Percentiles rank a stretch among this genome's conserved stretches.
These are phyloP conservation scores for Corbicula japonica DNA, from an alignment of 2,888 invertebrate genomes.

Conservation along the genomic window DNA sequence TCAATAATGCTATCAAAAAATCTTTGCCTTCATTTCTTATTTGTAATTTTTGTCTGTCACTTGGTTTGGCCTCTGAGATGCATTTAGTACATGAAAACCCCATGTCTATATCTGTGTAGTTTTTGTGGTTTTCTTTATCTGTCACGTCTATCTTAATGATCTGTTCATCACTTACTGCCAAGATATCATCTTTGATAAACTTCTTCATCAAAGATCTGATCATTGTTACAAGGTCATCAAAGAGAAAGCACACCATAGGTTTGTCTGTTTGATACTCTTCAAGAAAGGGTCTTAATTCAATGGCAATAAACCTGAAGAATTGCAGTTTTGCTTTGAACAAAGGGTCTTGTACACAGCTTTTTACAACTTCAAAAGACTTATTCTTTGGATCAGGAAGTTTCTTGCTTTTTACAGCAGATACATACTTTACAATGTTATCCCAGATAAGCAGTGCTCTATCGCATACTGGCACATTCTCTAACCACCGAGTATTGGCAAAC, in stretches of 20 bases:
- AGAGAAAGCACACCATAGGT: constrained; percentile 57
- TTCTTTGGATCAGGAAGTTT: constrained; percentile 41
- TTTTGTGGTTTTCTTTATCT: constrained; percentile 26
- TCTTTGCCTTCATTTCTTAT: constrained; percentile 43
- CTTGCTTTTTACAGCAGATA: constrained; percentile 44
- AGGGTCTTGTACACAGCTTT: constrained; percentile 37
- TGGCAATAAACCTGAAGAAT: constrained; percentile 51
- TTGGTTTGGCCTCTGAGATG: constrained; percentile 39
- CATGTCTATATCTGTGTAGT: constrained; percentile 45
- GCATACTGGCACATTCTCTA: constrained; percentile 64
- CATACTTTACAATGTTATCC: constrained; percentile 44
- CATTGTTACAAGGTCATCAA: constrained; percentile 30
- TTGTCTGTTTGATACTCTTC: constrained; percentile 47
- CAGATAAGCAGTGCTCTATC: constrained; percentile 55
- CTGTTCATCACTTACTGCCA: neutral
- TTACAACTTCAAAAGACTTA: constrained; percentile 46
- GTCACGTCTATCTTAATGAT: constrained; percentile 32
- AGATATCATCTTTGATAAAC: constrained; percentile 37
- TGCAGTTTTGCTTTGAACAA: constrained; percentile 51
- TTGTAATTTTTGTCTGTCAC: constrained; percentile 51
- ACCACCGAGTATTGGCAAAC: constrained; percentile 68
- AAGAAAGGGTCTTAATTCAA: constrained; percentile 50
- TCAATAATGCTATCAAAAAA: constrained; percentile 32
- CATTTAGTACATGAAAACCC: no score
- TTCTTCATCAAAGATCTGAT: constrained; percentile 48